Evolutionary conservation across 2,797 vertebrate species (phyloP).

Genomic region (Odontamblyopus lacepedii): DNA sequence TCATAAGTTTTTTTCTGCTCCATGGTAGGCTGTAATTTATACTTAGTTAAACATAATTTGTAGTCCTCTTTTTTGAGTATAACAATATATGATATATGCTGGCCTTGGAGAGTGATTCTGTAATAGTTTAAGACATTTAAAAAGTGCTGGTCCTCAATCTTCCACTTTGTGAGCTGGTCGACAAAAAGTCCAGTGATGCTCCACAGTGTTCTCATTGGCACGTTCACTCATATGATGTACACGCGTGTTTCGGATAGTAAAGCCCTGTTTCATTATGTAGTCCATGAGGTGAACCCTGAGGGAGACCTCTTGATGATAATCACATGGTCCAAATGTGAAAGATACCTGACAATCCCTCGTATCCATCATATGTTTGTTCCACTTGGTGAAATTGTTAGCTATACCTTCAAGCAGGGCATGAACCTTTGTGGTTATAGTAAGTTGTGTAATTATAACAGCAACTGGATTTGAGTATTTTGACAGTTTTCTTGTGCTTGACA

Average conservation of each 20-base stretch:
- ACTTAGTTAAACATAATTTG: not conserved
- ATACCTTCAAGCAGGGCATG: constrained; percentile 93
- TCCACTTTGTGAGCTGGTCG: constrained; percentile 94
- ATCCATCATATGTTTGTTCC: constrained; percentile 99
- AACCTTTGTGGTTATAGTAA: constrained; percentile 96
- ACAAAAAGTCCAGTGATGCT: constrained; percentile 99
- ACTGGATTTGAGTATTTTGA: constrained; percentile 98
- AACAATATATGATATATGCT: not conserved
- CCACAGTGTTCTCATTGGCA: constrained; percentile 98
- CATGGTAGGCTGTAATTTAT: too few species aligned
- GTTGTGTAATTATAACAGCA: constrained; percentile 96
- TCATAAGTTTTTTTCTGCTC: too few species aligned
- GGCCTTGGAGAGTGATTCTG: not conserved
- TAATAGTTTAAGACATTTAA: constrained; percentile 32
- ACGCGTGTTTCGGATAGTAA: constrained; percentile 94
- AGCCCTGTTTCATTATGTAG: constrained; percentile 98
- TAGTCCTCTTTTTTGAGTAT: not conserved
- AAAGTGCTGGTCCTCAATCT: constrained; percentile 77
- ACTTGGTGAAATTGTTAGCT: constrained; percentile 97
- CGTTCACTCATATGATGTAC: constrained; percentile 99
- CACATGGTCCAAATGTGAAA: constrained; percentile 97
- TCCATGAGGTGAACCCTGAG: constrained; percentile 97
- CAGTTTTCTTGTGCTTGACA: constrained; percentile 96
- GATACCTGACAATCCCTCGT: constrained; percentile 98
- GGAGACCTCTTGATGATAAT: constrained; percentile 98